Evolutionary conservation across 2,113 vertebrate species (phyloP).

Genomic region (Atlantisia rogersi): DNA sequence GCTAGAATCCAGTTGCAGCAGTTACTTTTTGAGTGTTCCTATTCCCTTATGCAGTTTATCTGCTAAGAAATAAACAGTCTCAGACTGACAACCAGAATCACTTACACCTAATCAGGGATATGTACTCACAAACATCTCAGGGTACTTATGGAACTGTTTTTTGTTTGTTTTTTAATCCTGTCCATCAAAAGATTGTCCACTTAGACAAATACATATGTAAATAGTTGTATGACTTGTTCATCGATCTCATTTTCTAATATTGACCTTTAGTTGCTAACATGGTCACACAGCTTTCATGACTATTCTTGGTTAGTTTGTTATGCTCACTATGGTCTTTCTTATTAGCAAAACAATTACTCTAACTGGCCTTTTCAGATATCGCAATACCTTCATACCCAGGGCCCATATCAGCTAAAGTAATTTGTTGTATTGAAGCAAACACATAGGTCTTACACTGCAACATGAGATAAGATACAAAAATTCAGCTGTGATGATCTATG

Average conservation of each 20-base stretch:
- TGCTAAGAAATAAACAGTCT: background rate
- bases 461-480: background rate
- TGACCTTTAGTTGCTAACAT: background rate
- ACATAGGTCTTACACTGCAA: background rate
- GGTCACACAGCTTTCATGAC: background rate
- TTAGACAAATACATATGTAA: background rate
- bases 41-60: background rate
- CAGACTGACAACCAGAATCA: background rate
- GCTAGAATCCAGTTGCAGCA: background rate
- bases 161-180: background rate
- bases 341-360: background rate
- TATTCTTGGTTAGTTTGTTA: slow-evolving; percentile 4
- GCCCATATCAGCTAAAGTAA: background rate
- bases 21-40: background rate
- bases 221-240: background rate
- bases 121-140: background rate
- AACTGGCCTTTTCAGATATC: background rate
- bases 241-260: background rate
- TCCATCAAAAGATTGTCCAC: background rate
- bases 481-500: background rate
- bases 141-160: background rate
- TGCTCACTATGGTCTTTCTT: background rate
- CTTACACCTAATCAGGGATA: background rate
- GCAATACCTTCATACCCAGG: background rate
- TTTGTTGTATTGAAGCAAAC: background rate